Evolutionary conservation across 2,888 invertebrate species (phyloP), one percentile per base, ranked within the genome.

Genomic region (Hybos culiciformis): DNA sequence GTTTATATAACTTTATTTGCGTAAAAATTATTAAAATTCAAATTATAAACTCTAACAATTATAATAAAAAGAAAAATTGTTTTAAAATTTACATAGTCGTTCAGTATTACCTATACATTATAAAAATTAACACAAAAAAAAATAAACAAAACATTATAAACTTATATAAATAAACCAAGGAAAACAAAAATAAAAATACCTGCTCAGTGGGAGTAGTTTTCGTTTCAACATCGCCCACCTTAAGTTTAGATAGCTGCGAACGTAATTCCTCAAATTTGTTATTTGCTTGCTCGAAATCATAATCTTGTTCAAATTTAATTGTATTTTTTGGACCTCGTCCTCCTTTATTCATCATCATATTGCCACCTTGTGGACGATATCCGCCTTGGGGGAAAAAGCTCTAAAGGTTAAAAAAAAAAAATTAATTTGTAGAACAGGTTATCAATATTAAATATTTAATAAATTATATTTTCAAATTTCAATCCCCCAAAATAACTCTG

Each of bases 281-380:
- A 67, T 98, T 97, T 46, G 96, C 94, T 66, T 92, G 88, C 68
- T 98, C 97, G 63, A 98, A 98, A 68, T 98, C 98, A 61, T 92
- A 98, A 61, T 98, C 97, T 54, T 83, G 86, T 52, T 93, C 93
- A 66, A 94, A 96, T 67, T 92, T 92, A 51, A 93, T 75, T 12
- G 79, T 79, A 56, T 78, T 80, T 63, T 80, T 53, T 62, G 70
- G 55, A 67, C 67, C 46, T 64, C 70, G 48, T 66, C 63, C 70
- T 29, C 61, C 60, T 39, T 56, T 55, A 68, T 73, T 46, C 66
- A 72, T 53, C 51, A 62, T 61, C 51, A 73, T 74, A 51, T 71
- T 68, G 49, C 45, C 47, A 56, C 69, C 68, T 48, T 70, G 69
- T 56, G 73, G 73, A 51, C 63, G 60, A 54, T 56, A 63, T 46